Evolutionary conservation across 2,113 vertebrate genomes (phyloP), one percentile per base, ranked within the genome.

Genomic region (Tretioscincus oriximinensis): DNA sequence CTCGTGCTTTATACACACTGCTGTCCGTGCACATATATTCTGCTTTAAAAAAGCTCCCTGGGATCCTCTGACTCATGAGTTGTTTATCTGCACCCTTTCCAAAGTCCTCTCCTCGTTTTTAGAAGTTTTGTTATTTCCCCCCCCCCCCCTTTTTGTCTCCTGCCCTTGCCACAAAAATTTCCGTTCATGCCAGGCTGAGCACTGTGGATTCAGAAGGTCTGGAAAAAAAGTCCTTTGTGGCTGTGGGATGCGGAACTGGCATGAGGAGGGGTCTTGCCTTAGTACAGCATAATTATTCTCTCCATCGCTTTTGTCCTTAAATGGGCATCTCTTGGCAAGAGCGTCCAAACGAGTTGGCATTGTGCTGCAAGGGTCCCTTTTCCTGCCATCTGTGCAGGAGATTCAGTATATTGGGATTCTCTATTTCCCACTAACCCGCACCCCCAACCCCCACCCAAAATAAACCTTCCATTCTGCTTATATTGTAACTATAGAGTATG

Each of bases 321-420:
- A 24, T 29, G 64, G 64, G 31, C 73, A 60, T 28, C 12, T 1
- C 54, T 75, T 68, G 80, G 65, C 65, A 31, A 60, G 45, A 65
- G 0, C 80, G 61, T 60, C 65, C 35, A 7, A 28, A 26, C 7
- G 29, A 68, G 24, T 45, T 2, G 64, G 51, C 66, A 45, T 69
- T 61, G 20, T 29, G 31, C 54, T 29, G 28, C 8, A 58, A 21
- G 47, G 29, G 26, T 26, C 20, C 8, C 22, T 45, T 41, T 22
- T 20, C 14, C 69, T 60, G 29, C 10, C 8, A 26, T 24, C 24
- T 22, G 69, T 0, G 0, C 4, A 3, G 26, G 21, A 9, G 81
- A 31, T 9, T 11, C 4, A 1, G 31, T 7, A 11, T 3, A 1
- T 0, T 0, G 78, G 21, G 22, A 60, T 24, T 22, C n/a, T 4